Percentiles rank a stretch among this genome's conserved stretches.
These are phyloP conservation scores for Hypselothyrea guttata DNA, from an alignment of 2,888 invertebrate genomes.

Conservation along the genomic window DNA sequence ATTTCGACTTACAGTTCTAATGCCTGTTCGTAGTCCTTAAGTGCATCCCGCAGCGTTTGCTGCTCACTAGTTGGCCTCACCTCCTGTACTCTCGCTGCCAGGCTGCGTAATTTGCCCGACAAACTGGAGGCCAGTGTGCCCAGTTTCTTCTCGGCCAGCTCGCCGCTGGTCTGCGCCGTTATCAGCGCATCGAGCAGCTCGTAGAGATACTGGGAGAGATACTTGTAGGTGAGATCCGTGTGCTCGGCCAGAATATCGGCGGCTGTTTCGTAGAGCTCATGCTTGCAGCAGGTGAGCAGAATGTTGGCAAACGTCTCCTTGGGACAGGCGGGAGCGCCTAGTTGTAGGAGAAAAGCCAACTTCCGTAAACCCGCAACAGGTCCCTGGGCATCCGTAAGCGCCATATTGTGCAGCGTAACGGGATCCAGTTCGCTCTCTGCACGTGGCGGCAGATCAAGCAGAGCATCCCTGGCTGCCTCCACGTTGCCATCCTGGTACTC, in stretches of 20 bases:
- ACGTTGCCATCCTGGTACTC: slow-evolving; percentile 96
- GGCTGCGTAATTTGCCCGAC: slow-evolving; percentile 93
- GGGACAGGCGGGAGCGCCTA: slow-evolving; percentile 93
- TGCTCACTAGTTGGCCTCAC: slow-evolving; percentile 94
- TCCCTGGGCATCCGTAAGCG: slow-evolving; percentile 93
- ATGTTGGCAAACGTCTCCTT: slow-evolving; percentile 99
- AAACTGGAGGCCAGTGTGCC: slow-evolving; percentile 96
- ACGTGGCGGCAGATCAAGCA: slow-evolving; percentile 95
- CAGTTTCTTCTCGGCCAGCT: slow-evolving; percentile 97
- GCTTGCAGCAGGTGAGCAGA: slow-evolving; percentile 96
- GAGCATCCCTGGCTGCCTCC: slow-evolving; percentile 89
- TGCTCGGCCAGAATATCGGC: slow-evolving; percentile 99
- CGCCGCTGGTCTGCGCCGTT: slow-evolving; percentile 97
- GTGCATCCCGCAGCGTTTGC: slow-evolving; percentile 92
- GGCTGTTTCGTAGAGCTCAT: slow-evolving; percentile 98
- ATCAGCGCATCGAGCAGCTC: slow-evolving; percentile 98
- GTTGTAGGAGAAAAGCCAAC: slow-evolving; percentile 95
- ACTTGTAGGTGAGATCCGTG: slow-evolving; percentile 97
- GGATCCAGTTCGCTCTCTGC: slow-evolving; percentile 98
- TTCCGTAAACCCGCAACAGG: slow-evolving; percentile 93
- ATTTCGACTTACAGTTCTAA: slow-evolving; percentile 85
- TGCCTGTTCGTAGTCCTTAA: slow-evolving; percentile 94
- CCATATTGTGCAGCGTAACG: slow-evolving; percentile 98
- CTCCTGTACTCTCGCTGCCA: slow-evolving; percentile 97
- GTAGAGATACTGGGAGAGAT: slow-evolving; percentile 95